Percentiles rank a stretch among this genome's conserved stretches.
Conservation (phyloP, 2,113 vertebrate species). For the Semnopithecus entellus region DNA sequence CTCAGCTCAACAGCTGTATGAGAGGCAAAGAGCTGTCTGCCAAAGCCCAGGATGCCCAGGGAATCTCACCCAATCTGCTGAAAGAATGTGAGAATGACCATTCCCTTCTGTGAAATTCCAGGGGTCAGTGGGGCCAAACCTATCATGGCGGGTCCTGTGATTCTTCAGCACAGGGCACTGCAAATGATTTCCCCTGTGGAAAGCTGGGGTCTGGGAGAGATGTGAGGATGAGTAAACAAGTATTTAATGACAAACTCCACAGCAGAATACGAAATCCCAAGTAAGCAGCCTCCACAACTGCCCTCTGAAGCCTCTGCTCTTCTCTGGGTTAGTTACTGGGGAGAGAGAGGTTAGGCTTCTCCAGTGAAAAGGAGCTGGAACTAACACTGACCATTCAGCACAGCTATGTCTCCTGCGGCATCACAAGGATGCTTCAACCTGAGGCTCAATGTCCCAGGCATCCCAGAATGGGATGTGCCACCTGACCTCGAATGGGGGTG, state of each 20-base stretch:
- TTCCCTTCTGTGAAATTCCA: not conserved
- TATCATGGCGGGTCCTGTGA: not conserved
- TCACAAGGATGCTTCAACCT: not conserved
- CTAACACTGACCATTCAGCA: not conserved
- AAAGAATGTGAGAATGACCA: not conserved
- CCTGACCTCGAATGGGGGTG: not conserved
- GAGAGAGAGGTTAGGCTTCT: not conserved
- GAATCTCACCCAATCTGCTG: not conserved
- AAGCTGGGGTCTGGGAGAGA: not conserved
- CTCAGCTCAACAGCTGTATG: not conserved
- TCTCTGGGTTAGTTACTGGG: not conserved
- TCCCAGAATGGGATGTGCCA: not conserved
- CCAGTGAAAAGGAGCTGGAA: not conserved
- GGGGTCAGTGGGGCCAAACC: not conserved
- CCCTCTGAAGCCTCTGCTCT: not conserved
- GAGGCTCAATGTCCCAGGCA: not conserved
- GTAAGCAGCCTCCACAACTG: not conserved
- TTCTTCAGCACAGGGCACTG: not conserved
- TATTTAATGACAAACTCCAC: not conserved
- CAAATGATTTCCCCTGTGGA: not conserved
- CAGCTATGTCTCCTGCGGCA: not conserved
- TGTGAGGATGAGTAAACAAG: not conserved
- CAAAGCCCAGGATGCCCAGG: not conserved
- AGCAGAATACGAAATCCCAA: not conserved
- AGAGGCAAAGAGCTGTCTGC: not conserved